A percentile compares a stretch with the other conserved stretches of the same genome.
These are phyloP conservation scores for Silurus meridionalis DNA, from an alignment of 2,113 vertebrate species.

Conservation along the genomic window DNA sequence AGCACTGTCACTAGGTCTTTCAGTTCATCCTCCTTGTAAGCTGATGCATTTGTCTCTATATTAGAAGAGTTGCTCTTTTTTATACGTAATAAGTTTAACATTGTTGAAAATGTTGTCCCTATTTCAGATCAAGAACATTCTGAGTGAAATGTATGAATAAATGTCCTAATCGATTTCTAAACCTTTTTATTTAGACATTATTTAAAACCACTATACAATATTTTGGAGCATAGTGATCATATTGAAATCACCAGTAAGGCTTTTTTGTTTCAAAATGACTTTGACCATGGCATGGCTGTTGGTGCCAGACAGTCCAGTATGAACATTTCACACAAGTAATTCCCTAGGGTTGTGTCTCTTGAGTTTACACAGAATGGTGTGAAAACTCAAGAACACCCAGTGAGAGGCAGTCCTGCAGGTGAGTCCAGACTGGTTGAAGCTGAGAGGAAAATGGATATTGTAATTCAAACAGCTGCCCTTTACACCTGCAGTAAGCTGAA, in stretches of 20 bases:
- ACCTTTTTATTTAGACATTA: background rate
- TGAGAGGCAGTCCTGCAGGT: background rate
- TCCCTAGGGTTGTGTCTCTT: background rate
- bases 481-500: background rate
- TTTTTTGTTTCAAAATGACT: background rate
- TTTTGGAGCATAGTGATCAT: background rate
- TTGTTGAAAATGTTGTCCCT: background rate
- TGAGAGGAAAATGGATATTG: background rate
- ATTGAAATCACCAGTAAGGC: background rate
- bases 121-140: background rate
- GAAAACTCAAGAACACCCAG: background rate
- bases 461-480: background rate
- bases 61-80: background rate
- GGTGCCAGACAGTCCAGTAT: background rate
- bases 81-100: background rate
- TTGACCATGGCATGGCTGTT: background rate
- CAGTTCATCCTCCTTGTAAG: background rate
- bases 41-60: constrained; percentile 2
- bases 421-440: background rate
- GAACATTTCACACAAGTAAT: background rate
- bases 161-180: background rate
- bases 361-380: background rate
- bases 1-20: background rate
- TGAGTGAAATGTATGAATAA: background rate
- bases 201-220: background rate